Evolutionary conservation across 2,797 vertebrate species (phyloP).

Genomic region (Crenichthys baileyi): DNA sequence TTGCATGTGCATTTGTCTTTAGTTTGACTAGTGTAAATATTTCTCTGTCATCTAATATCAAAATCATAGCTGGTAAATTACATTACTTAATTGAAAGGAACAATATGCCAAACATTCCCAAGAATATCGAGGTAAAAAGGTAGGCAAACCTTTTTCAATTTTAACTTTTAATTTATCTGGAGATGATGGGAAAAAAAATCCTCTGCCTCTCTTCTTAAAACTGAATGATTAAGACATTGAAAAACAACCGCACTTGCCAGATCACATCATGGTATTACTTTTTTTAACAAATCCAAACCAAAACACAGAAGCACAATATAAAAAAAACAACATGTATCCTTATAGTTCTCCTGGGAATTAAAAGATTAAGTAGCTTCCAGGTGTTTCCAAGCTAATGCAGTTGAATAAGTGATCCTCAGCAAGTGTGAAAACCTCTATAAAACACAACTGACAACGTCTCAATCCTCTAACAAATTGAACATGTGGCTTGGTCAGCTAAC

Average conservation of each 20-base stretch:
- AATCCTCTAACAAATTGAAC: background rate
- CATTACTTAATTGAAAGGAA: background rate
- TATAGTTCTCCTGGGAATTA: background rate
- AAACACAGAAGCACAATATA: background rate
- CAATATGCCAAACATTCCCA: background rate
- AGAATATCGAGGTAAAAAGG: background rate
- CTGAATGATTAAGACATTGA: background rate
- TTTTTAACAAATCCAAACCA: background rate
- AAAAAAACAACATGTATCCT: background rate
- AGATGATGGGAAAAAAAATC: background rate
- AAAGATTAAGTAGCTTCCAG: slow-evolving; percentile 1
- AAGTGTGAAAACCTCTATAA: background rate
- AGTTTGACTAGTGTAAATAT: background rate
- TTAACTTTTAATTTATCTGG: background rate
- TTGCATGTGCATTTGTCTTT: background rate
- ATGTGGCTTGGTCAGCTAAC: background rate
- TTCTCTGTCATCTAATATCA: background rate
- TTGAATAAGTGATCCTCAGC: background rate
- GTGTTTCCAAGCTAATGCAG: slow-evolving; percentile 1
- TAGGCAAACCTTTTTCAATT: background rate
- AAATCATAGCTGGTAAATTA: background rate
- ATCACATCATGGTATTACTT: slow-evolving; percentile 1
- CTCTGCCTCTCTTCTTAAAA: background rate
- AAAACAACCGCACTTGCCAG: background rate
- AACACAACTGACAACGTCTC: background rate